Evolutionary conservation across 2,888 invertebrate genomes (phyloP), one percentile per base, ranked within the genome.

Genomic region (Sminthurinus aureus): DNA sequence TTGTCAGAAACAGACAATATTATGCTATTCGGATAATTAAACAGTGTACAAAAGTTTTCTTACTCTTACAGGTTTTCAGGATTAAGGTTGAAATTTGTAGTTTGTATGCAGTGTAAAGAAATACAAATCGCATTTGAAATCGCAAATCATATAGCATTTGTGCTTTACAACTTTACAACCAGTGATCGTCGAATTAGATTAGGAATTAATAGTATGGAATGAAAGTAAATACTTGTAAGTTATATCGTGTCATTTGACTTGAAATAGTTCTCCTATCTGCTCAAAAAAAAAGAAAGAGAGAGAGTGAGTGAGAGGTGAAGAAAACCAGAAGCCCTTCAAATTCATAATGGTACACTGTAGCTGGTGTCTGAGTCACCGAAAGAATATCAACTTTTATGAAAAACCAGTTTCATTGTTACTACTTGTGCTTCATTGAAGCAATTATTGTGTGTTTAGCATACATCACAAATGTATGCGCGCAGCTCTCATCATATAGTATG

Each of bases 371-470:
- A 80, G 51, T 80, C 80, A 80, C 71, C 71, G 71, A 71, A 20
- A 71, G 80, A 80, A 80, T 80, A 71, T 80, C 71, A 80, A 80
- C 71, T 80, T 80, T 71, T 80, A 52, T 52, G 80, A 71, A 71
- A 80, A 80, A 80, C 80, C 22, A 52, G 80, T 80, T 80, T 69
- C 52, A 52, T 58, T 51, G 52, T 52, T 52, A 13, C 52, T n/a
- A n/a, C n/a, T 52, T 13, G 52, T 52, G 52, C 8, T 8, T 52
- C 52, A 13, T 52, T 52, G n/a, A n/a, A n/a, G n/a, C n/a, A n/a
- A n/a, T n/a, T n/a, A n/a, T n/a, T n/a, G n/a, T n/a, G n/a, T n/a
- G n/a, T n/a, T n/a, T n/a, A n/a, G n/a, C n/a, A n/a, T n/a, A n/a
- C n/a, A n/a, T n/a, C n/a, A n/a, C 8, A 52, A 11, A 26, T 24